Conservation (phyloP, 2,113 vertebrate genomes). For the Cinclus cinclus region DNA sequence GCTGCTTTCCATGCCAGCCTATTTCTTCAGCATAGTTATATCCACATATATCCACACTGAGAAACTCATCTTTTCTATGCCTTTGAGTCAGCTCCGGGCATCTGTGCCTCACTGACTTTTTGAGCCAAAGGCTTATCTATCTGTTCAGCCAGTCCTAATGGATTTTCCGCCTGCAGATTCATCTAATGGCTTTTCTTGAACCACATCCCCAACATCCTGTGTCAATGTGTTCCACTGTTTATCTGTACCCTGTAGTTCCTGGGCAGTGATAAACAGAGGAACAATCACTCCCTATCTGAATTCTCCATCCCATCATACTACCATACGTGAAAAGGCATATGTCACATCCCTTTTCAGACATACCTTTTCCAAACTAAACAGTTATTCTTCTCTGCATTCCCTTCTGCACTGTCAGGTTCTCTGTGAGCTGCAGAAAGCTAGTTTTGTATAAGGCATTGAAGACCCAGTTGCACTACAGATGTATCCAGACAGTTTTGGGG, state of each 20-base stretch:
- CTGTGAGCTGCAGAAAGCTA: background rate
- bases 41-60: accelerated
- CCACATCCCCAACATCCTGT: constrained; percentile 7
- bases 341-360: background rate
- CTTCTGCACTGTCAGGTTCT: background rate
- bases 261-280: constrained; percentile 11
- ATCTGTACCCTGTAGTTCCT: constrained; percentile 19
- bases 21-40: background rate
- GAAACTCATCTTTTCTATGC: background rate
- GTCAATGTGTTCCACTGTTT: constrained; percentile 16
- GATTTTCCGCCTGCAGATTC: background rate
- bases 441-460: background rate
- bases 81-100: constrained; percentile 5
- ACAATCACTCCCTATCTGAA: background rate
- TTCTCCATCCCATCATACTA: background rate
- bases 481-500: background rate
- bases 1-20: background rate
- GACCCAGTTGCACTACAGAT: background rate
- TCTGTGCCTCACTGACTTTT: background rate
- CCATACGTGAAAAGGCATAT: background rate
- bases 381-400: background rate
- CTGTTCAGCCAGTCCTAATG: constrained; percentile 16
- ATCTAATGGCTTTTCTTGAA: constrained; percentile 30
- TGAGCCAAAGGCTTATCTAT: constrained; percentile 25
- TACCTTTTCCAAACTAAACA: background rate